Percentiles rank a stretch among this genome's conserved stretches.
These are phyloP conservation scores for Scaptomyza tumidula DNA, from an alignment of 2,888 invertebrate species.

Conservation along the genomic window DNA sequence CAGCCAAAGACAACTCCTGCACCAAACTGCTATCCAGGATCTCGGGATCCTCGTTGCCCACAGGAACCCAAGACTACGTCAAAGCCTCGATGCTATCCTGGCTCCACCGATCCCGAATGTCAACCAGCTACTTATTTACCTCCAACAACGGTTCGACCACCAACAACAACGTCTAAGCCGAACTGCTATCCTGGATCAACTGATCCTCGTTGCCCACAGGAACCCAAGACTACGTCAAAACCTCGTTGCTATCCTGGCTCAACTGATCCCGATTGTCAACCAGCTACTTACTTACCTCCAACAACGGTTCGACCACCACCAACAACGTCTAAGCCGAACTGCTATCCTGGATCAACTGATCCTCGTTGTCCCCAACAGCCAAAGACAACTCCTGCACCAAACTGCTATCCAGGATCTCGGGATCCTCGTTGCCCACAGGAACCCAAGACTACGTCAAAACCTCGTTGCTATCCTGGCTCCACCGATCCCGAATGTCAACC, in stretches of 20 bases:
- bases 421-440: conserved; percentile 77
- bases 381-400: neutral
- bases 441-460: conserved; percentile 2
- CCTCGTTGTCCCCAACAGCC: conserved; percentile 29
- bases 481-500: neutral
- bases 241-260: conserved; percentile 67
- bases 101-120: too few relatives aligned
- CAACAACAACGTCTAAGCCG: conserved; percentile 24
- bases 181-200: conserved; percentile 82
- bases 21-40: conserved; percentile 65
- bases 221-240: conserved; percentile 9
- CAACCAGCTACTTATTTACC: too few relatives aligned
- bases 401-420: neutral
- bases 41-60: conserved; percentile 34
- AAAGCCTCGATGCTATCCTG: too few relatives aligned
- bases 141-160: neutral
- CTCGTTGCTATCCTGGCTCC: neutral
- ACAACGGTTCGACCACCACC: neutral
- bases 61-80: too few relatives aligned
- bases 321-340: conserved; percentile 2
- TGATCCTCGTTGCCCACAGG: conserved; percentile 20
- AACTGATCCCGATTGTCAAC: neutral
- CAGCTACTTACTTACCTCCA: conserved; percentile 2
- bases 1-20: conserved; percentile 1
- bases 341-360: conserved; percentile 28